Base-by-base conservation (phyloP, 2,113 vertebrate genomes). In the Bubo blakistoni region DNA sequence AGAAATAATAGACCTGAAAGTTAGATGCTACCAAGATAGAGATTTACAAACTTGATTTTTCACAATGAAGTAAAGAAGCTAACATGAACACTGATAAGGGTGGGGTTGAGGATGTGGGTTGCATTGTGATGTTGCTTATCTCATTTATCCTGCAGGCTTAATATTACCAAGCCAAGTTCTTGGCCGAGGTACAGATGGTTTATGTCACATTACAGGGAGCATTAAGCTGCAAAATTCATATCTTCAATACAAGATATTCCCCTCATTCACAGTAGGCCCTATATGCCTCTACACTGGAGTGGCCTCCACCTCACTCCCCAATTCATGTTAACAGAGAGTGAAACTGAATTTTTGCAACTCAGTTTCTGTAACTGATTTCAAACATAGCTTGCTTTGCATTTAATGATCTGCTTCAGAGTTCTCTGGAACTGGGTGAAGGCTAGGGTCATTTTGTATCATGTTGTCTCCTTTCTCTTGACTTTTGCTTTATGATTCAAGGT, bases 31-130 rank as follows among this genome's bases (percentile, higher is more conserved):
- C 94, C 70, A 73, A 89, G 71, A 74, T 2, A 81, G 34, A 91
- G 63, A 90, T 82, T 95, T 88, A 83, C 80, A 87, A 93, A 91
- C 67, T 87, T 10, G 13, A 46, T 87, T 94, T 92, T 91, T 96
- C 76, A 74, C 59, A 67, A 5, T 81, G 72, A 88, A 65, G 32
- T 81, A 74, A 88, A 92, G 67, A 73, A 82, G n/a, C 19, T 61
- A 47, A 38, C 4, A 6, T 74, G 81, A 92, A 54, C 49, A 38
- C 51, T 54, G 52, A 9, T 89, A 92, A 91, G 27, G 17, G 25
- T 24, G 10, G 24, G 25, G 17, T 19, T 36, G 73, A 88, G 71
- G 62, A 69, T 65, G 22, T 71, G 44, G 19, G 17, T 46, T 72
- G 66, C 42, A 63, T 85, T 86, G 69, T 70, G 86, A 90, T 66